Base-by-base conservation (phyloP, 2,888 invertebrate species). In the Chironomus riparius region DNA sequence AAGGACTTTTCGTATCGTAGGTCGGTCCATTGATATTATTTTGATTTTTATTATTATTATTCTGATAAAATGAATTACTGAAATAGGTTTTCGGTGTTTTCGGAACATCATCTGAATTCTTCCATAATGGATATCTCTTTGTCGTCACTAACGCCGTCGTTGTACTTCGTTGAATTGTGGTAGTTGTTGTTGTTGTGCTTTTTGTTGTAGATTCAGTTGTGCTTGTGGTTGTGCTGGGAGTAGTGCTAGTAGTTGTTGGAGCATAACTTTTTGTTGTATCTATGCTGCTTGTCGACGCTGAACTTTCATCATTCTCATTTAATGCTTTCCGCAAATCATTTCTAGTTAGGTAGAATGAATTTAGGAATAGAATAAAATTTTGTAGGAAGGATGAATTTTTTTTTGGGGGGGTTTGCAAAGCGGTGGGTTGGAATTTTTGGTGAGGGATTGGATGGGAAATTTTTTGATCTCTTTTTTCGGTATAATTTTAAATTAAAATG, bases 201-300 rank as follows among this genome's bases (percentile, higher is more conserved):
- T 13, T 65, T 21, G 65, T 65, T 65, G 65, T 65, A 21, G 24
- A 15, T 18, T n/a, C 21, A 62, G 22, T 22, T 22, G 62, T 65
- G 18, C 21, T 65, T 22, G 65, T 65, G 21, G 65, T 65, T 10
- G 65, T 65, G 18, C 13, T 65, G 12, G 22, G 5, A 24, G 65
- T 21, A 2, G 24, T 65, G 56, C 56, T 56, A 4, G 38, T 38
- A n/a, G 56, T 18, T 7, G 56, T 15, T 15, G 56, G 38, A 12
- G 24, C 21, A 21, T 13, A 24, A 65, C 65, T 65, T 70, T 78
- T 79, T 10, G 78, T 77, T 56, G 77, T 78, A n/a, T 72, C 77
- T 22, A 68, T 72, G 13, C 65, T 15, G 18, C 47, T 21, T 13
- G 71, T 24, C 38, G 38, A 38, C 24, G 1, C 21, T 10, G 65